Conservation (phyloP, 2,113 vertebrate genomes). For the Halcyon malimbica region DNA sequence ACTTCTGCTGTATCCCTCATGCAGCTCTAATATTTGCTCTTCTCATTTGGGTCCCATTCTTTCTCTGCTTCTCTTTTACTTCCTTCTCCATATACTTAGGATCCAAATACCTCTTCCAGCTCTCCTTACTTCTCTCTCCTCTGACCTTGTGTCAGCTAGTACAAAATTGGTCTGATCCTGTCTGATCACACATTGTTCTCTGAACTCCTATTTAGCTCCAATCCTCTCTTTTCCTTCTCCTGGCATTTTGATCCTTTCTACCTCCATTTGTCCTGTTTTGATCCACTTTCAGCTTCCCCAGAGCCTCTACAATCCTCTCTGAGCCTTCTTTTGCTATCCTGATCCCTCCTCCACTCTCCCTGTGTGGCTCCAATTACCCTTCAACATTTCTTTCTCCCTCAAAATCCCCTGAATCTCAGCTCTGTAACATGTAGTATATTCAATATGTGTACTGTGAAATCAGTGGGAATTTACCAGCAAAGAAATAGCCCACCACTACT, state of each 20-base stretch:
- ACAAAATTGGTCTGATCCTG: constrained; percentile 30
- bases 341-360: constrained; percentile 51
- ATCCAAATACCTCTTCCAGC: not conserved
- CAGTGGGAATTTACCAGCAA: constrained; percentile 42
- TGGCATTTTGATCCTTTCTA: constrained; percentile 47
- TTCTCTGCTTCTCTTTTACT: not conserved
- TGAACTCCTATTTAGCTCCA: not conserved
- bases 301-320: constrained; percentile 54
- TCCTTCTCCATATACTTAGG: not conserved
- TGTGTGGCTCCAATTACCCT: constrained; percentile 65
- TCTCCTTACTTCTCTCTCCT: not conserved
- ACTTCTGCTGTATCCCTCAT: not conserved
- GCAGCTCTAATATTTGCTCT: not conserved
- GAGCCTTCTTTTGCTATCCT: constrained; percentile 63
- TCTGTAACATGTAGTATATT: constrained; percentile 49
- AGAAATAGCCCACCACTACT: not conserved
- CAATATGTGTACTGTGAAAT: constrained; percentile 48
- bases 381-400: constrained; percentile 58
- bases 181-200: not conserved
- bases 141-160: not conserved
- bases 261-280: constrained; percentile 33
- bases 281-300: constrained; percentile 52
- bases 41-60: not conserved
- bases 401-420: constrained; percentile 68
- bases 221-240: constrained; percentile 11